Percentiles rank a stretch among this genome's conserved stretches.
phyloP scores from a whole-genome alignment of 2,113 vertebrate genomes.

The Daphoenositta chrysoptera region DNA sequence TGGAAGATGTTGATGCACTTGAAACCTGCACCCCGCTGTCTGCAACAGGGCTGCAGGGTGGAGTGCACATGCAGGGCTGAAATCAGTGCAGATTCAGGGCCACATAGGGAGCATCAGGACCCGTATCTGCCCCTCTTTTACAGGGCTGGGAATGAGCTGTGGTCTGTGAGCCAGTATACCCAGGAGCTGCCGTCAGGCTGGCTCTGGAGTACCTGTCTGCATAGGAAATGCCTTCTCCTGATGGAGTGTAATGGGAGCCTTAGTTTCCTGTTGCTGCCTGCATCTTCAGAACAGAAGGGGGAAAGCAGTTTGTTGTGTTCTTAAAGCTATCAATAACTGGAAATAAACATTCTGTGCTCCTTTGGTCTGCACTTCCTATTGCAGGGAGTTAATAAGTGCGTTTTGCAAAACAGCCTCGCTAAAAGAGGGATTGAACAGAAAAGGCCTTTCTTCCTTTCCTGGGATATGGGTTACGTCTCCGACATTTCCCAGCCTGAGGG shows the following conservation, averaged over 20 bases:
- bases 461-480: background rate
- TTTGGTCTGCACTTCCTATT: background rate
- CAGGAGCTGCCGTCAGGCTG: background rate
- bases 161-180: background rate
- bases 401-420: background rate
- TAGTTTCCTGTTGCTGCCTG: background rate
- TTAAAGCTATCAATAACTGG: slow-evolving; percentile 18
- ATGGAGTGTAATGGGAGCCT: background rate
- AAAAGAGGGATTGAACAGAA: background rate
- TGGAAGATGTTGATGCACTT: background rate
- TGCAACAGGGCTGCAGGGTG: background rate
- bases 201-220: background rate
- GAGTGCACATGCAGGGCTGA: background rate
- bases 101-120: background rate
- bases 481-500: slow-evolving; percentile 30
- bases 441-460: slow-evolving; percentile 25
- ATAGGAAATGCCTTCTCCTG: background rate
- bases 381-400: background rate
- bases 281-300: background rate
- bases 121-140: background rate
- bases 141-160: background rate
- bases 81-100: background rate
- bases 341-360: slow-evolving; percentile 10
- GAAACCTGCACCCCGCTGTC: background rate
- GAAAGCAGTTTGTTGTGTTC: background rate